phyloP scores from a whole-genome alignment of 1,140 invertebrate genomes.

The Phymastichus coffea region DNA sequence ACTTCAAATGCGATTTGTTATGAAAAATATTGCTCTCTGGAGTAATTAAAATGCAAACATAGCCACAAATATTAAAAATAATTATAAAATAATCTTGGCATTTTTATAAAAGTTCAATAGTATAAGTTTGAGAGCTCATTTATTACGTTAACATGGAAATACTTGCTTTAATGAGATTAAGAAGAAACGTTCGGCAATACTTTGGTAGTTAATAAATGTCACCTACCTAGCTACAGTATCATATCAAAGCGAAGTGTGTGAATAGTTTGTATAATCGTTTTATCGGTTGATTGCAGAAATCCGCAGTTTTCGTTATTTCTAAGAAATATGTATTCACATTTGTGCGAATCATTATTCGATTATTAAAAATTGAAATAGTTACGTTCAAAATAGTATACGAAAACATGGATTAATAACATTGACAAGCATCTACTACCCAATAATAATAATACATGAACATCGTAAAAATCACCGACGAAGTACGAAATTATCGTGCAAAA shows the following conservation, averaged over 20 bases:
- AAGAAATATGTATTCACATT: too few relatives aligned
- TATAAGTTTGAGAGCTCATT: neutral
- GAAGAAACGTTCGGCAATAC: constrained; percentile 21
- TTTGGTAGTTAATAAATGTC: constrained; percentile 25
- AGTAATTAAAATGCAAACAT: constrained; percentile 8
- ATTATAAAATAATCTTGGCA: constrained; percentile 10
- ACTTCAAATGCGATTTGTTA: too few relatives aligned
- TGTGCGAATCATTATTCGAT: too few relatives aligned
- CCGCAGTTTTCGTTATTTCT: neutral
- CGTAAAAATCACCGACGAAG: too few relatives aligned
- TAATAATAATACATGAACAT: too few relatives aligned
- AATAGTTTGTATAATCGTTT: constrained; percentile 8
- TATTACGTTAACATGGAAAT: too few relatives aligned
- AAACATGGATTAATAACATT: too few relatives aligned
- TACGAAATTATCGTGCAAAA: too few relatives aligned
- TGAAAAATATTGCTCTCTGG: neutral
- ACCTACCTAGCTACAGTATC: constrained; percentile 15
- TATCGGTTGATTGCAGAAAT: neutral
- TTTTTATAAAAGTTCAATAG: constrained; percentile 12
- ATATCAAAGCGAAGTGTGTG: constrained; percentile 19
- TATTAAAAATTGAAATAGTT: constrained; percentile 1
- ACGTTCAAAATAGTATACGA: too few relatives aligned
- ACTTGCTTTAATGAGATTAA: constrained; percentile 2
- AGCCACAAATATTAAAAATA: constrained; percentile 24
- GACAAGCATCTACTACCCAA: too few relatives aligned